Percentiles rank a stretch among this genome's conserved stretches.
Evolutionary conservation across 2,113 vertebrate species (phyloP).

Genomic region (Recurvirostra avosetta): DNA sequence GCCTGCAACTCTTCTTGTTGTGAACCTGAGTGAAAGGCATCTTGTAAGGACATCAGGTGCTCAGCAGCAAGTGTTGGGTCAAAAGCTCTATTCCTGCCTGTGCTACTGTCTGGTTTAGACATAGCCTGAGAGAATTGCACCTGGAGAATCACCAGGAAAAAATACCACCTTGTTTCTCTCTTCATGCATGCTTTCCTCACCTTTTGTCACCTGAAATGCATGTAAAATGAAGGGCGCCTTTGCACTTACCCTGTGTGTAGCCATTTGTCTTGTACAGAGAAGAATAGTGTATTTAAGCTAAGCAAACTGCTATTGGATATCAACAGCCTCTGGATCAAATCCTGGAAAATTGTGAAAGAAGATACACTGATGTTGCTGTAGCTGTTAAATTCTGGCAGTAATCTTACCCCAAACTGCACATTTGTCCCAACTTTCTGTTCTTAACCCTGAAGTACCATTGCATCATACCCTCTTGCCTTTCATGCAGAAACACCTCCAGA

Average conservation of each 20-base stretch:
- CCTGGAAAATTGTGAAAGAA: not conserved
- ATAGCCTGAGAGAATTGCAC: not conserved
- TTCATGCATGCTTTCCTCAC: not conserved
- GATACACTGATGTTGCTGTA: not conserved
- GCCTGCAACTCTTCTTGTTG: accelerated
- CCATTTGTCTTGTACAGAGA: not conserved
- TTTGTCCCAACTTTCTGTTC: not conserved
- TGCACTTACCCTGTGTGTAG: not conserved
- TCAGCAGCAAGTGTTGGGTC: not conserved
- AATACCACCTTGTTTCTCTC: not conserved
- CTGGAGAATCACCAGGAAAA: not conserved
- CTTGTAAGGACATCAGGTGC: accelerated
- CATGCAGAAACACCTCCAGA: not conserved
- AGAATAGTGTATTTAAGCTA: not conserved
- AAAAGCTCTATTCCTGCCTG: not conserved
- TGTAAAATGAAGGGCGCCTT: not conserved
- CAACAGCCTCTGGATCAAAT: not conserved
- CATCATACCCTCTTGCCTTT: not conserved
- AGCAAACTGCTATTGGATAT: not conserved
- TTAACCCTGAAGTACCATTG: not conserved
- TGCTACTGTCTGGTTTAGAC: accelerated
- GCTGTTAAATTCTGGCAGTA: not conserved
- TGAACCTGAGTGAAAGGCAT: not conserved
- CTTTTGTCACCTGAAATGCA: not conserved
- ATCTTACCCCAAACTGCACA: not conserved